Conservation (phyloP, 2,113 vertebrate species). For the Rhea pennata region DNA sequence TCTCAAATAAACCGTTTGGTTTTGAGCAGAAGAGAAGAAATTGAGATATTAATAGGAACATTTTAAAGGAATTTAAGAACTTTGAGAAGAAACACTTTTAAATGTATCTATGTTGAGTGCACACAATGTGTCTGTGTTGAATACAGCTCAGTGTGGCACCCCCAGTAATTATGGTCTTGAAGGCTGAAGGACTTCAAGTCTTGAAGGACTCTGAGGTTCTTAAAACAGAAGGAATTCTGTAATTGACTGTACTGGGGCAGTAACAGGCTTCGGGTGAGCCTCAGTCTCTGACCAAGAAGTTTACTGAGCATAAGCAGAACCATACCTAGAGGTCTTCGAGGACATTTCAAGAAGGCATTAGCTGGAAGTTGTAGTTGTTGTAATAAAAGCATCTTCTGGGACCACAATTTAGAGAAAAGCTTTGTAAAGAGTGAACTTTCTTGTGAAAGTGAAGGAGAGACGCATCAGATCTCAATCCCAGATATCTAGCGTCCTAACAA, state of each 20-base stretch:
- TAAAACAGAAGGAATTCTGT: neutral
- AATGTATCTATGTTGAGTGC: neutral
- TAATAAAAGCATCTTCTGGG: neutral
- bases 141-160: neutral
- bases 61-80: neutral
- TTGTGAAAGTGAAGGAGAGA: neutral
- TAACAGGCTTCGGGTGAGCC: fast-evolving
- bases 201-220: neutral
- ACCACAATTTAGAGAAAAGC: neutral
- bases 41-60: neutral
- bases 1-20: neutral
- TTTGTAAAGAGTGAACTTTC: neutral
- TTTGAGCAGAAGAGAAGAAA: neutral
- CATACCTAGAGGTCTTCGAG: neutral
- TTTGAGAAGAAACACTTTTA: constrained; percentile 10
- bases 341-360: neutral
- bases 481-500: neutral
- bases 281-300: neutral
- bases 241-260: neutral
- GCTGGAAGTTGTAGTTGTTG: neutral
- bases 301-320: neutral
- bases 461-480: neutral
- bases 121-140: neutral
- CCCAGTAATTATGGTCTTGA: neutral
- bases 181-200: neutral